Base-by-base conservation (phyloP, 2,797 vertebrate species). In the Onychomys arenicola region DNA sequence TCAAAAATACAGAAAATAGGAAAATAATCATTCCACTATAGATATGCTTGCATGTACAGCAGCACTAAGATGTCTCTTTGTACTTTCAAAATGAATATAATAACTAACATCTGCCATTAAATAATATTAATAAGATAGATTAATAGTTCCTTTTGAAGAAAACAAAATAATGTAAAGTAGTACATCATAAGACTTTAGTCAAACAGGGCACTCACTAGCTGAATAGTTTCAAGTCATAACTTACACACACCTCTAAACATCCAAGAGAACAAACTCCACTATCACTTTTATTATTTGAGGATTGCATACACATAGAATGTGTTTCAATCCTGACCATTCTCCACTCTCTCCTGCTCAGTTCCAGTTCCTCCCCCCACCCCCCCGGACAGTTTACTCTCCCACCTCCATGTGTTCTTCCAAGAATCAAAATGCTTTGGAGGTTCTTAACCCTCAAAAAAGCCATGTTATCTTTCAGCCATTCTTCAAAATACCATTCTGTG, bases 121-220 rank as follows among this genome's bases (percentile, higher is more conserved):
- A 43, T 83, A 83, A 63, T 63, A 63, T 43, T 83, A 83, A 63
- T 43, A 63, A 43, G 43, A 63, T 32, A 43, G 7, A 63, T 40
- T 61, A 40, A 61, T 32, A 32, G 14, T 83, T 83, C 0, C 9
- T 59, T 63, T 63, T 43, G 8, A 63, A 63, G 27, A 59, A 75
- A 27, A 67, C 32, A 69, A 93, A 73, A 46, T 49, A 32, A 87
- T 59, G 6, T 76, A 32, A 52, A 13, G 5, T 43, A 55, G 34
- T 61, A 76, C 34, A 86, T 59, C 92, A 7, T 34, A 93, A 63
- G 13, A 82, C 76, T 94, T 90, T 93, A 81, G 69, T 92, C 23
- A 76, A 57, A 76, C 37, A 71, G 29, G 12, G 34, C 2, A 81
- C 32, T 92, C 2, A 81, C 32, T 92, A 40, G 21, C 27, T 90